These are phyloP conservation scores for Oncorhynchus nerka DNA, from an alignment of 2,113 vertebrate species.

Conservation along the genomic window DNA sequence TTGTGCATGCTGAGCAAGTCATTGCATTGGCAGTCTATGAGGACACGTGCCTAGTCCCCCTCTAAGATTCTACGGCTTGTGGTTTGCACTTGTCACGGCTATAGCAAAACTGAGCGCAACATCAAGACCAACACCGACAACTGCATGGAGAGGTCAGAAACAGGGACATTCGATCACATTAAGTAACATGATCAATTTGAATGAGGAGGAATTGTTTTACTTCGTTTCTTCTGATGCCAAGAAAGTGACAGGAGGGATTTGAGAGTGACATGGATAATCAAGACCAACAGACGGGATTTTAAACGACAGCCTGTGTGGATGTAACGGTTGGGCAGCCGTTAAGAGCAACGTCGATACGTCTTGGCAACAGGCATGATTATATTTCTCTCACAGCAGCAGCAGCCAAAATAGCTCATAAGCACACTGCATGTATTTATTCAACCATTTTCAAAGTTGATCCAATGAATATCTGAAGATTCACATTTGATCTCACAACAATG, in stretches of 20 bases:
- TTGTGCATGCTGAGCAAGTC: slow-evolving; percentile 56
- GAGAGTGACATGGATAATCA: slow-evolving; percentile 55
- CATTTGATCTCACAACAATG: slow-evolving; percentile 68
- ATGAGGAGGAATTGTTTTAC: slow-evolving; percentile 3
- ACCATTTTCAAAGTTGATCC: slow-evolving; percentile 13
- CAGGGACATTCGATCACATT: background rate
- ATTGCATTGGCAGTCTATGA: slow-evolving; percentile 64
- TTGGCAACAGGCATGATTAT: slow-evolving; percentile 64
- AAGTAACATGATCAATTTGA: background rate
- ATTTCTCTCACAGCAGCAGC: slow-evolving; percentile 28
- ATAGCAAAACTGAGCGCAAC: slow-evolving; percentile 35
- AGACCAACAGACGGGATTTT: slow-evolving; percentile 54
- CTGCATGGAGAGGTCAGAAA: background rate
- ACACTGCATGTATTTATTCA: slow-evolving; percentile 21
- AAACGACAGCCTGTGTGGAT: slow-evolving; percentile 17
- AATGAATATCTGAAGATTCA: slow-evolving; percentile 7
- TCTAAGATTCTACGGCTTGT: slow-evolving; percentile 70
- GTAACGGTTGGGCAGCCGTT: slow-evolving; percentile 13
- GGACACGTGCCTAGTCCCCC: slow-evolving; percentile 64
- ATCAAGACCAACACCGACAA: slow-evolving; percentile 1
- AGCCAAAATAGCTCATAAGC: background rate
- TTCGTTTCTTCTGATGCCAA: slow-evolving; percentile 2
- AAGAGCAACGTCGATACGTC: slow-evolving; percentile 22
- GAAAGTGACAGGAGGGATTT: slow-evolving; percentile 5
- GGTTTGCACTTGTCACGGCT: slow-evolving; percentile 55